phyloP scores from a whole-genome alignment of 2,797 vertebrate species.

The Amblyopsis hoosieri region DNA sequence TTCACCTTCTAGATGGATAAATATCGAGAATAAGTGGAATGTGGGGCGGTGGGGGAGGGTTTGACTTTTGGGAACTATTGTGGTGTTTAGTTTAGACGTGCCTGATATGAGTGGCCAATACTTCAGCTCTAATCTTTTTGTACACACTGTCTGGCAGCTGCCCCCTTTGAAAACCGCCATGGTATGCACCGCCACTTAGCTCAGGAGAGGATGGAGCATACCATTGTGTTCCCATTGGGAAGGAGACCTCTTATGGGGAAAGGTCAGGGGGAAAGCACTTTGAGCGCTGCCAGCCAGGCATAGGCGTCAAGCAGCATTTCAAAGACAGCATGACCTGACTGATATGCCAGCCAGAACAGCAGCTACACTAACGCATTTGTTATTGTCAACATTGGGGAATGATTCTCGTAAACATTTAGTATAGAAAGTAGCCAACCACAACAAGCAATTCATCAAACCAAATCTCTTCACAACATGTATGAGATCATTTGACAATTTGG shows the following conservation, averaged over 20 bases:
- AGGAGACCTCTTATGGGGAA: constrained; percentile 38
- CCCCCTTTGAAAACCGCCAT: constrained; percentile 31
- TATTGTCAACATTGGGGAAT: not conserved
- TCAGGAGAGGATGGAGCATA: constrained; percentile 28
- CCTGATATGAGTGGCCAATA: constrained; percentile 32
- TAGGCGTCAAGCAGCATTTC: constrained; percentile 2
- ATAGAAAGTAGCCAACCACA: not conserved
- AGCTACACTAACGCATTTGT: not conserved
- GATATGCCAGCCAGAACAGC: not conserved
- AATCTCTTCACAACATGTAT: not conserved
- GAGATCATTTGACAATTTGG: too few species aligned
- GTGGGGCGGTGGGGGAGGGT: constrained; percentile 18
- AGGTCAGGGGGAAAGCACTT: constrained; percentile 61
- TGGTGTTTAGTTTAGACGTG: constrained; percentile 37
- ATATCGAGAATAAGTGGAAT: constrained; percentile 14
- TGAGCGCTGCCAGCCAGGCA: constrained; percentile 40
- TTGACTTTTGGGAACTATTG: constrained; percentile 47
- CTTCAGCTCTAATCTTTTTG: constrained; percentile 60
- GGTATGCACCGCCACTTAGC: constrained; percentile 41
- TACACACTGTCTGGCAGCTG: constrained; percentile 60
- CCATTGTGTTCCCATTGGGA: constrained; percentile 40
- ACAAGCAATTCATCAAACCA: not conserved
- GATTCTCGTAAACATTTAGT: not conserved
- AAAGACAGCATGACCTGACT: constrained; percentile 12
- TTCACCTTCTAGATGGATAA: constrained; percentile 40